Conservation (phyloP, 1,140 invertebrate genomes). For the Macrobrachium nipponense region DNA sequence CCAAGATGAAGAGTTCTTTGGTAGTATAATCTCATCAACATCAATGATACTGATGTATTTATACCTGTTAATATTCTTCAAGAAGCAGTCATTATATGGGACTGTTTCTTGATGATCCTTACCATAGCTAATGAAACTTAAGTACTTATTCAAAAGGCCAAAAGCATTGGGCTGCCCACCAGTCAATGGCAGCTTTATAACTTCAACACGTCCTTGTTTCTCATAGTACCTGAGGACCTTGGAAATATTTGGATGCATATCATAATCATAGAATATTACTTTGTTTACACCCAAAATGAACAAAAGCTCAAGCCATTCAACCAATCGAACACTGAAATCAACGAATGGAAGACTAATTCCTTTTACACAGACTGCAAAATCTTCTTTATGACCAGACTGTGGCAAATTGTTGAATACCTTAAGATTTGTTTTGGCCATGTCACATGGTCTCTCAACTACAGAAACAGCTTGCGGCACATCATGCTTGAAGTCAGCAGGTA, state of each 20-base stretch:
- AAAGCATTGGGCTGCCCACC: slow-evolving; percentile 92
- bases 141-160: slow-evolving; percentile 87
- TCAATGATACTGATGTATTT: slow-evolving; percentile 88
- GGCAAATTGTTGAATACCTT: slow-evolving; percentile 85
- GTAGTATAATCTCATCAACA: slow-evolving; percentile 96
- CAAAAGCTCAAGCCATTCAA: slow-evolving; percentile 94
- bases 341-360: slow-evolving; percentile 91
- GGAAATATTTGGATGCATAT: slow-evolving; percentile 89
- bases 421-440: slow-evolving; percentile 86
- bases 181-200: slow-evolving; percentile 88
- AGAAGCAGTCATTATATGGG: slow-evolving; percentile 96
- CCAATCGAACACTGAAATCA: slow-evolving; percentile 86
- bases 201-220: slow-evolving; percentile 79
- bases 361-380: slow-evolving; percentile 95
- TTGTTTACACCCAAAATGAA: slow-evolving; percentile 89
- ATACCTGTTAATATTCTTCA: slow-evolving; percentile 91
- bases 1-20: slow-evolving; percentile 75
- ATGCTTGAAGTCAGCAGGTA: slow-evolving; percentile 70
- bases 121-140: slow-evolving; percentile 83
- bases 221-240: slow-evolving; percentile 89
- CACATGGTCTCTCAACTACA: slow-evolving; percentile 85
- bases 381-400: slow-evolving; percentile 74
- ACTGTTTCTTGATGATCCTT: slow-evolving; percentile 95
- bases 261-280: slow-evolving; percentile 91
- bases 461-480: slow-evolving; percentile 86